Evolutionary conservation across 2,797 vertebrate genomes (phyloP), one percentile per base, ranked within the genome.

Genomic region (Nasua narica): DNA sequence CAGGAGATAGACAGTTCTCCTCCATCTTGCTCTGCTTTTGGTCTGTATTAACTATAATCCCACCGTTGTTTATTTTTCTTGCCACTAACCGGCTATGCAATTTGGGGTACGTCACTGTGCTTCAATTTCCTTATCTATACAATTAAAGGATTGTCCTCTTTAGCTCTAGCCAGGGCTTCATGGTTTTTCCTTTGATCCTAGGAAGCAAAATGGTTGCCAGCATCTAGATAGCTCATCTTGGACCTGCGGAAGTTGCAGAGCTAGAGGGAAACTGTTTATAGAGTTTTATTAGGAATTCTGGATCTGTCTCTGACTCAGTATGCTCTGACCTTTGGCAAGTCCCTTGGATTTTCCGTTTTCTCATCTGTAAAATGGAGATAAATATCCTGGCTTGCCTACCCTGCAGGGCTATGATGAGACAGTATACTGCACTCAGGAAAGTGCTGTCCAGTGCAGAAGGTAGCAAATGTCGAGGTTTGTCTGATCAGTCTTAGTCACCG

Each of bases 331-430:
- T 94, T 91, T 16, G 32, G 56, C 84, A 96, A n/a, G 16, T 87
- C 60, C 83, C 50, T 94, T 29, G 46, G 11, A 32, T 79, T 74
- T 92, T 95, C 43, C 18, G 8, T 92, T 86, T 86, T 52, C 56
- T 95, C 48, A 16, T 83, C 78, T 95, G 62, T 62, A 35, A 89
- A 96, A 93, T 69, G 69, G 77, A 91, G 69, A 81, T n/a, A 56
- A 58, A 83, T 37, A 50, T 52, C 35, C 27, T 18, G 1, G 35
- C 35, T 90, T 74, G 23, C 14, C 16, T 52, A 25, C 8, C 35
- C 23, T 58, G 12, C 9, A 60, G 23, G 52, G 32, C 56, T 76
- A 14, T 48, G 46, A 21, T 52, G 52, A 72, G 54, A 56, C 43
- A 50, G 32, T 18, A 16, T 7, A 29, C 16, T 58, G 54, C 1